These are phyloP conservation scores for Zele albiditarsus DNA, from an alignment of 2,888 invertebrate genomes.

Conservation along the genomic window DNA sequence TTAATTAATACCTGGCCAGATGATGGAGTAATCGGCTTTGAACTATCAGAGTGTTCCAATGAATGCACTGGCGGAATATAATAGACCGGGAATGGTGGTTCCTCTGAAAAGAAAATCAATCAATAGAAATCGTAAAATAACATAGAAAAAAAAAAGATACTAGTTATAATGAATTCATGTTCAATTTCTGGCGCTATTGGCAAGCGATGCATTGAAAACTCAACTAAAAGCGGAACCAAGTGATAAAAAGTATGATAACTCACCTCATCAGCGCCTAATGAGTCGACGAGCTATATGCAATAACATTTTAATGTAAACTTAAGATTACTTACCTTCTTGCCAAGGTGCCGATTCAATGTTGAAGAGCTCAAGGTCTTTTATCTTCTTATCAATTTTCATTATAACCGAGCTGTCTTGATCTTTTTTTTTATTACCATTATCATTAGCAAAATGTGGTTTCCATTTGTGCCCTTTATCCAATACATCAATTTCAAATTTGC, in stretches of 20 bases:
- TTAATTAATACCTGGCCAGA: slow-evolving; percentile 65
- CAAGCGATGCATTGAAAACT: neutral
- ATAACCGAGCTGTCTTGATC: slow-evolving; percentile 57
- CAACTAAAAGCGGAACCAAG: neutral
- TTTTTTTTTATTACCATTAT: slow-evolving; percentile 54
- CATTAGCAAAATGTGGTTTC: slow-evolving; percentile 60
- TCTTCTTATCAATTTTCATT: slow-evolving; percentile 62
- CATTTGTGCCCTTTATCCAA: slow-evolving; percentile 56
- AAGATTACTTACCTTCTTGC: slow-evolving; percentile 57
- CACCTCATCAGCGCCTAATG: slow-evolving; percentile 22
- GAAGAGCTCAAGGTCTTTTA: slow-evolving; percentile 57
- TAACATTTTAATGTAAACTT: neutral
- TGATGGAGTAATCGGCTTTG: slow-evolving; percentile 56
- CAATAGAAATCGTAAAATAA: neutral
- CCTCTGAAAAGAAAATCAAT: slow-evolving; percentile 53
- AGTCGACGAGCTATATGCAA: neutral
- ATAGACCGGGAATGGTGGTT: slow-evolving; percentile 64
- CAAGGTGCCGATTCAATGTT: slow-evolving; percentile 57
- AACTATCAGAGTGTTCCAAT: slow-evolving; percentile 50
- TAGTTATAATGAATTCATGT: neutral
- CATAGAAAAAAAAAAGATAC: neutral
- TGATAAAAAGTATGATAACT: slow-evolving; percentile 27
- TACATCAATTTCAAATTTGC: slow-evolving; percentile 54
- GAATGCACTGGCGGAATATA: slow-evolving; percentile 62
- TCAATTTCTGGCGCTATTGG: neutral